phyloP scores from a whole-genome alignment of 1,140 invertebrate genomes.

The Chymomyza costata region DNA sequence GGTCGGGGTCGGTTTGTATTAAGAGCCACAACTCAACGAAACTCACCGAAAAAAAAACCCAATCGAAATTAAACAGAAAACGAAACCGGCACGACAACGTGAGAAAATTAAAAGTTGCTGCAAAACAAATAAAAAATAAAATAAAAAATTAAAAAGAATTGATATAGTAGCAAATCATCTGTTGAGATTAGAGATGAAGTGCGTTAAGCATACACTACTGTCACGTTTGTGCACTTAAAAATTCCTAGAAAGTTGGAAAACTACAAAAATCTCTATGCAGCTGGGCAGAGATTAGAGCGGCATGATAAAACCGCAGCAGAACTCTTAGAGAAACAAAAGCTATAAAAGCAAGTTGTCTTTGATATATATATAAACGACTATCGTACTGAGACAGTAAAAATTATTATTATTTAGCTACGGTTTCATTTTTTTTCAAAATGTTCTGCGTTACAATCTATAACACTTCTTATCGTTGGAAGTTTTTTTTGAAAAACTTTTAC shows the following conservation, averaged over 20 bases:
- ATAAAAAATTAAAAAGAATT: constrained; percentile 7
- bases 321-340: constrained; percentile 4
- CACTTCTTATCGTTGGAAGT: too few relatives aligned
- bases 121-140: constrained; percentile 11
- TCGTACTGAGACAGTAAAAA: too few relatives aligned
- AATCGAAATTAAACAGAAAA: constrained; percentile 32
- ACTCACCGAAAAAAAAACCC: too few relatives aligned
- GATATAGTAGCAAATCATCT: constrained; percentile 51
- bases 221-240: constrained; percentile 59
- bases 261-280: constrained; percentile 39
- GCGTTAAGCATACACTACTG: constrained; percentile 26
- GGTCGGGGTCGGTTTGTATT: constrained; percentile 37
- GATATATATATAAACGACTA: too few relatives aligned
- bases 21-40: neutral
- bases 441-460: too few relatives aligned
- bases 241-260: constrained; percentile 56
- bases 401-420: too few relatives aligned
- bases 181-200: constrained; percentile 61
- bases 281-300: constrained; percentile 31
- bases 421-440: too few relatives aligned
- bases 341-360: neutral
- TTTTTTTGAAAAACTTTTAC: too few relatives aligned
- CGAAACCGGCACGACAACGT: constrained; percentile 49
- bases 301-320: constrained; percentile 40
- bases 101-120: constrained; percentile 33